Base-by-base conservation (phyloP, 2,888 invertebrate species). In the Lochmaea crataegi region DNA sequence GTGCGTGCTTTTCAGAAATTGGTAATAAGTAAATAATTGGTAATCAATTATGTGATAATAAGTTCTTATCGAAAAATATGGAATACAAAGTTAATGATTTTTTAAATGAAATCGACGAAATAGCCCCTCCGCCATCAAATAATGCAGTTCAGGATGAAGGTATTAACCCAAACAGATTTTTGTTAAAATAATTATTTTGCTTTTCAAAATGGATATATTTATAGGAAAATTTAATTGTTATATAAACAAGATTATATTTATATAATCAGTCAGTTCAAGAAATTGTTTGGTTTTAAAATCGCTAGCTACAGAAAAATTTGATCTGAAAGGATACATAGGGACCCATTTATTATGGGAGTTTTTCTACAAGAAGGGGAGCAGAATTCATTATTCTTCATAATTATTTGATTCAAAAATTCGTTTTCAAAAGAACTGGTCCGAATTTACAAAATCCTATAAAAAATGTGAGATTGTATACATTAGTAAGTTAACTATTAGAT, bases 51-150 rank as follows among this genome's bases (percentile, higher is more conserved):
- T 53, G 53, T 53, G 18, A 18, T 53, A 10, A 53, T n/a, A 48
- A 48, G n/a, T 5, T 48, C n/a, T 48, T 60, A 63, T 16, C 14
- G 26, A 10, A 67, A 6, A 67, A 6, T 41, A 86, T 87, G 85
- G 86, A 86, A 77, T 83, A 83, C 12, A 83, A 84, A 72, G 83
- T 87, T 9, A 82, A 86, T 72, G 85, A 86, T 78, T 87, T 87
- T 78, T 79, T 87, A 48, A 86, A 85, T 74, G 87, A 87, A 83
- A 87, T 87, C 57, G 84, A 87, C 74, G 83, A 86, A 81, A 84
- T 87, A 66, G 84, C 81, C 7, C 84, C 85, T 6, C 81, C 82
- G 53, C 77, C 79, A 63, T 41, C 57, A n/a, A 67, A 38, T 38
- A 38, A 67, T 18, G 41, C 64, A 14, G 45, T 22, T 26, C 53